These are phyloP conservation scores for Dioctria linearis DNA, from an alignment of 2,888 invertebrate species.

Conservation along the genomic window DNA sequence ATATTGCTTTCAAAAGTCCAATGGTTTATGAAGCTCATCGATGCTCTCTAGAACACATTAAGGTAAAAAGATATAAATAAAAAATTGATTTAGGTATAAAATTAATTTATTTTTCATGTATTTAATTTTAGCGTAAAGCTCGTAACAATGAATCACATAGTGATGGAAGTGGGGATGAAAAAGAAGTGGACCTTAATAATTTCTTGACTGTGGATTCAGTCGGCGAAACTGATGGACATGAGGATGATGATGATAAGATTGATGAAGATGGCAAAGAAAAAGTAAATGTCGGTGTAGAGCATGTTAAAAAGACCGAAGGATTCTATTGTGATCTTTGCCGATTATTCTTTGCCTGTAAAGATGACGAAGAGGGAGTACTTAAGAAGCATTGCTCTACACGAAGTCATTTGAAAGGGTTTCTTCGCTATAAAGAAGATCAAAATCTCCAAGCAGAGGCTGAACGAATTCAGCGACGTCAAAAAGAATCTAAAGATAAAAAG, in stretches of 20 bases:
- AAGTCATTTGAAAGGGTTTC: conserved; percentile 83
- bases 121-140: conserved; percentile 73
- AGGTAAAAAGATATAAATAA: conserved; percentile 73
- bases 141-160: conserved; percentile 72
- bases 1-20: conserved; percentile 84
- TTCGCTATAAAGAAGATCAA: conserved; percentile 84
- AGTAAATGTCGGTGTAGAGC: conserved; percentile 83
- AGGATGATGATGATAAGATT: conserved; percentile 71
- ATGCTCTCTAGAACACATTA: conserved; percentile 85
- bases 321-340: conserved; percentile 87
- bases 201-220: conserved; percentile 92
- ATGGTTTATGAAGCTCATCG: conserved; percentile 90
- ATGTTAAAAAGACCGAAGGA: conserved; percentile 83
- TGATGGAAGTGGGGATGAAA: conserved; percentile 79
- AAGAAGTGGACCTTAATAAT: conserved; percentile 85
- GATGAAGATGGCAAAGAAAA: conserved; percentile 78
- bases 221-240: conserved; percentile 84
- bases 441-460: conserved; percentile 81
- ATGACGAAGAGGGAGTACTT: conserved; percentile 76
- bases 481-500: conserved; percentile 62
- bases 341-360: conserved; percentile 78
- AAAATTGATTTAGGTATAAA: neutral
- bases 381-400: conserved; percentile 83
- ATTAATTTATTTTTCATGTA: conserved; percentile 12
- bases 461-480: conserved; percentile 76